These are phyloP conservation scores for Lasioglossum leucozonium DNA, from an alignment of 2,888 invertebrate genomes.

Conservation along the genomic window DNA sequence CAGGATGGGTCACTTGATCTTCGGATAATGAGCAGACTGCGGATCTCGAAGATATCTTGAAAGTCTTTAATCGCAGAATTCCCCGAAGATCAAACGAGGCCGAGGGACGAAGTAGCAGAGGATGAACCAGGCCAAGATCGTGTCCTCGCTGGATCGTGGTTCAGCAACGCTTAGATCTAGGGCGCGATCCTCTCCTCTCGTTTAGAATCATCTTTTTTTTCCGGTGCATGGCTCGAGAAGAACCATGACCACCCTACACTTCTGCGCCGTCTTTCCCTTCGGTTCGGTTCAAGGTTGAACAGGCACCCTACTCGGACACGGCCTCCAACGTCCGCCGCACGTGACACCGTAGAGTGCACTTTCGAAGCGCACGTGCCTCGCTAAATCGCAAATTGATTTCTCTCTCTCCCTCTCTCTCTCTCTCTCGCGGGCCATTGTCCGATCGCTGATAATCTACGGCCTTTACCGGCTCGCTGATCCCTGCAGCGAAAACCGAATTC, in stretches of 20 bases:
- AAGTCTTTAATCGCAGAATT: not conserved
- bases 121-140: constrained; percentile 46
- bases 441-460: constrained; percentile 48
- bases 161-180: constrained; percentile 31
- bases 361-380: constrained; percentile 51
- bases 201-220: constrained; percentile 40
- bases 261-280: constrained; percentile 22
- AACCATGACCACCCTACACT: constrained; percentile 58
- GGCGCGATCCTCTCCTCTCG: constrained; percentile 22
- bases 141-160: constrained; percentile 14
- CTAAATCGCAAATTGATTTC: constrained; percentile 71
- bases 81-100: constrained; percentile 31
- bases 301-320: constrained; percentile 56
- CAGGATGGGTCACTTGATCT: not conserved
- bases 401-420: constrained; percentile 50
- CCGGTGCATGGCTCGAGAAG: constrained; percentile 44
- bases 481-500: not conserved
- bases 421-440: constrained; percentile 55
- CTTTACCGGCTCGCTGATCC: constrained; percentile 15
- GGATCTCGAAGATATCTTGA: not conserved
- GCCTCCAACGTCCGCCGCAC: constrained; percentile 50
- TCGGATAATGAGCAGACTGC: not conserved
- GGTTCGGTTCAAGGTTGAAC: constrained; percentile 54
- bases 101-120: constrained; percentile 12
- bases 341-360: constrained; percentile 65